These are phyloP conservation scores for Littorina saxatilis DNA, from an alignment of 1,140 invertebrate species.

Conservation along the genomic window DNA sequence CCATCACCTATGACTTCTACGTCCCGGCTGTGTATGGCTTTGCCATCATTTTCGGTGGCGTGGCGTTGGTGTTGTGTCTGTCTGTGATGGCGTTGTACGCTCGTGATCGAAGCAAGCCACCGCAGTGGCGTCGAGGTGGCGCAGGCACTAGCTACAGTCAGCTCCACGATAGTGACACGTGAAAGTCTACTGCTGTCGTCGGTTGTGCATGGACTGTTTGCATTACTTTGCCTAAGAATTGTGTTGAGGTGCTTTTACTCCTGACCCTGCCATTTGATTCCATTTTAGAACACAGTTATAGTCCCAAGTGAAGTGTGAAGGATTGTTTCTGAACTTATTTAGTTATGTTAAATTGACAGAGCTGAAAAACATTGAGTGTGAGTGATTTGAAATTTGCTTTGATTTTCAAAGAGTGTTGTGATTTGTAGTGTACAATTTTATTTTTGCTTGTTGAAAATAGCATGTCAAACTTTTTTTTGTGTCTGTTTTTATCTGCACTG, in stretches of 20 bases:
- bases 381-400: too few relatives aligned
- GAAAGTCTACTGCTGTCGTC: not conserved
- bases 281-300: not conserved
- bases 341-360: not conserved
- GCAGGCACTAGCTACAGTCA: conserved; percentile 26
- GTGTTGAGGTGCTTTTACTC: not conserved
- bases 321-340: not conserved
- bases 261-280: not conserved
- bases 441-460: too few relatives aligned
- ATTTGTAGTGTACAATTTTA: too few relatives aligned
- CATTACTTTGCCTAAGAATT: not conserved
- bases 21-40: conserved; percentile 28
- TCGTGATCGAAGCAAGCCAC: conserved; percentile 16
- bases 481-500: too few relatives aligned
- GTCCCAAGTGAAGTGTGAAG: not conserved
- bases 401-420: too few relatives aligned
- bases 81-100: conserved; percentile 27
- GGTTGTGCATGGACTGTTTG: not conserved
- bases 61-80: conserved; percentile 28
- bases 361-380: not conserved
- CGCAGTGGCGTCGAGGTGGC: conserved; percentile 8
- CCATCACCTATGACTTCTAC: not conserved
- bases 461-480: too few relatives aligned
- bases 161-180: conserved; percentile 31
- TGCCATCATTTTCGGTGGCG: conserved; percentile 22